Evolutionary conservation across 2,113 vertebrate genomes (phyloP).

Genomic region (Promerops cafer): DNA sequence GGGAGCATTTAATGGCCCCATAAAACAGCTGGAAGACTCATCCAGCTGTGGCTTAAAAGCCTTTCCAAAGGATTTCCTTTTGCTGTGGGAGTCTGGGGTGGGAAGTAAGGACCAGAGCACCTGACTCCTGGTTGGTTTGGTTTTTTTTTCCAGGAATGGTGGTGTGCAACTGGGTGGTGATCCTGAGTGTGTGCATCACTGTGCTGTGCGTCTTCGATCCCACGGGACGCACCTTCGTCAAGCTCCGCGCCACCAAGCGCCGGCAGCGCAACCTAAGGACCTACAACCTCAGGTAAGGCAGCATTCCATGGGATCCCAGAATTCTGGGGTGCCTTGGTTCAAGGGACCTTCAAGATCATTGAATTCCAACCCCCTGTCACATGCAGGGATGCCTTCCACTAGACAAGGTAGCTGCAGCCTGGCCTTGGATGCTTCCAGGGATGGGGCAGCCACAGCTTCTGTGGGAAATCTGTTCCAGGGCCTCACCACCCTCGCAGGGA

Average conservation of each 20-base stretch:
- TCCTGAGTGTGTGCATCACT: slow-evolving; percentile 95
- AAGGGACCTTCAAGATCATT: neutral
- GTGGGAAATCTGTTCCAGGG: neutral
- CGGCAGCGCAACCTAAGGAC: slow-evolving; percentile 94
- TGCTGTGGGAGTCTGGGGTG: neutral
- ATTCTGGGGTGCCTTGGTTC: neutral
- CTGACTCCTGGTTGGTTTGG: accelerated
- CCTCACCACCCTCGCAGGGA: neutral
- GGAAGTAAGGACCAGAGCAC: neutral
- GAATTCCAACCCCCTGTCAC: accelerated
- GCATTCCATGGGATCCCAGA: accelerated
- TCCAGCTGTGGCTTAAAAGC: neutral
- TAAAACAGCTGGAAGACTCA: neutral
- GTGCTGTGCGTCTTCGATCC: slow-evolving; percentile 97
- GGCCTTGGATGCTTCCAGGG: neutral
- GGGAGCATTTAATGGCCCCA: neutral
- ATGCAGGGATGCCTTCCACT: neutral
- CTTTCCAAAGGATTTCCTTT: neutral
- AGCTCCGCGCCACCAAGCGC: slow-evolving; percentile 92
- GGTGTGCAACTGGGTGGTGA: slow-evolving; percentile 97
- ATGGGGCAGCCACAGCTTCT: neutral
- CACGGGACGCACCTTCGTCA: slow-evolving; percentile 96
- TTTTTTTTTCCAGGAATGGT: slow-evolving; percentile 82
- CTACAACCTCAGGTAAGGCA: slow-evolving; percentile 86
- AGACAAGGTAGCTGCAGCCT: no score